Conservation (phyloP, 2,888 invertebrate genomes). For the Ormia ochracea region DNA sequence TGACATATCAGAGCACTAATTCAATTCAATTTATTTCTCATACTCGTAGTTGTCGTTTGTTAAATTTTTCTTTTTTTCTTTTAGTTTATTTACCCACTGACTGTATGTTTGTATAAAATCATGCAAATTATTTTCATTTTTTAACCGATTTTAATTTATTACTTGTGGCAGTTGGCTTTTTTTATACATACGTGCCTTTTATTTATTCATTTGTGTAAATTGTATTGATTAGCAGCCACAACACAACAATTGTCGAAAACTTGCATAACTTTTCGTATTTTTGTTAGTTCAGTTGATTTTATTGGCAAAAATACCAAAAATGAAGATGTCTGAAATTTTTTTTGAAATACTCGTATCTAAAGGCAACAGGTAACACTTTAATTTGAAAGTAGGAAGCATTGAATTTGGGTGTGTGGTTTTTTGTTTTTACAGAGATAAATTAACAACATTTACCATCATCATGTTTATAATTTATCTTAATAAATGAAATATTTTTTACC, state of each 20-base stretch:
- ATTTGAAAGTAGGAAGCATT: slow-evolving; percentile 52
- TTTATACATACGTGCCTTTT: too few species aligned
- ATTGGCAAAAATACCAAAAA: slow-evolving; percentile 26
- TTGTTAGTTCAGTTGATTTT: not conserved
- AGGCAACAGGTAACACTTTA: not conserved
- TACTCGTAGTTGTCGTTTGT: not conserved
- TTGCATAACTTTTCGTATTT: slow-evolving; percentile 13
- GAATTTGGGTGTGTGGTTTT: slow-evolving; percentile 4
- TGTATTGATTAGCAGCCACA: slow-evolving; percentile 44
- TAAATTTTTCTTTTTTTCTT: not conserved
- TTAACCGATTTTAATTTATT: not conserved
- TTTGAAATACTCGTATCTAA: not conserved
- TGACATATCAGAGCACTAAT: not conserved
- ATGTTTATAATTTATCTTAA: not conserved
- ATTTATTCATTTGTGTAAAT: slow-evolving; percentile 10
- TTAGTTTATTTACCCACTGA: not conserved
- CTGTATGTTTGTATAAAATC: not conserved
- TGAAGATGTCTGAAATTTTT: slow-evolving; percentile 15
- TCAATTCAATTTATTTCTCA: not conserved
- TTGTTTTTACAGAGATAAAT: slow-evolving; percentile 2
- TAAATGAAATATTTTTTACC: not conserved
- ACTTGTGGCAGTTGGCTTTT: slow-evolving; percentile 4
- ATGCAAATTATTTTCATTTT: slow-evolving; percentile 11
- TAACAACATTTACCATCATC: not conserved
- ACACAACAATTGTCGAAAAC: not conserved